Evolutionary conservation across 2,888 invertebrate genomes (phyloP), one percentile per base, ranked within the genome.

Genomic region (Syritta pipiens): DNA sequence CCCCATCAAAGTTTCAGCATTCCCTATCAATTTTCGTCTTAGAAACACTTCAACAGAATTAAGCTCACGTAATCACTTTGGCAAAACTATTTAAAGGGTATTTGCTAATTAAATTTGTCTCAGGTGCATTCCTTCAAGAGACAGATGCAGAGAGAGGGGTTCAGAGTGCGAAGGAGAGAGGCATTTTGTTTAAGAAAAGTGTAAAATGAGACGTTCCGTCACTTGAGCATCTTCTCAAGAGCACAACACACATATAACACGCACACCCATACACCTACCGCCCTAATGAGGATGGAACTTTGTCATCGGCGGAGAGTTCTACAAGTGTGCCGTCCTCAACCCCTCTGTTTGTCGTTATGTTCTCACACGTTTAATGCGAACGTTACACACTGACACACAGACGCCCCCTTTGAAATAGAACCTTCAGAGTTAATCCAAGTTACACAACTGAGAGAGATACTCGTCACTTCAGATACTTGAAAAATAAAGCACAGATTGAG

Each of bases 181-280:
- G 37, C 44, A 65, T 72, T 77, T 37, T n/a, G 55, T 30, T 46
- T 3, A 40, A 46, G 26, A 60, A 60, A 24, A 53, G 77, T 77
- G 77, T 72, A 77, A 77, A 72, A 77, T 77, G 77, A 72, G 77
- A 77, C 72, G 72, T 60, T 77, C 72, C 72, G 59, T 55, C 72
- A 72, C 77, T 77, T 77, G 65, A 72, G 65, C 65, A 77, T 77
- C 53, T 59, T 67, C 60, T 48, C 59, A 77, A 77, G 72, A 59
- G 65, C 59, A 53, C 40, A n/a, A 51, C 42, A 68, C 26, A 71
- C 44, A 42, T 9, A 30, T 22, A 12, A 6, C 7, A 4, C 14
- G 17, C 6, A 40, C 7, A 6, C 40, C 3, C 40, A 40, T 19
- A 40, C 22, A 32, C 28, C n/a, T n/a, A n/a, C n/a, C n/a, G n/a